Evolutionary conservation across 1,140 invertebrate genomes (phyloP), one percentile per base, ranked within the genome.

Genomic region (Mactra quadrangularis): DNA sequence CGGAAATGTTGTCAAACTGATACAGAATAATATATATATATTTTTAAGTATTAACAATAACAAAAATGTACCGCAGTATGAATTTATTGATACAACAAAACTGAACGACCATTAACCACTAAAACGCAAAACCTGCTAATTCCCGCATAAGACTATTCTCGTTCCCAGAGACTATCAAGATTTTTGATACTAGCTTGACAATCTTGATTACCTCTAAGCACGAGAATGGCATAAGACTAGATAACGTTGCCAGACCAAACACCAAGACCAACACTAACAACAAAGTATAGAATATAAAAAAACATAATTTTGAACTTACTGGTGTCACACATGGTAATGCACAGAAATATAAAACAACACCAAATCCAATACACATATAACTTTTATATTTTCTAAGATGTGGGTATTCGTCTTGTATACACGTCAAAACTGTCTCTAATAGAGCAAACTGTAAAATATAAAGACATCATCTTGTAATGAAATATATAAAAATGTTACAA

Each of bases 341-440:
- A 50, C 76, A 55, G 33, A 82, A 71, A 27, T 62, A 82, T 3
- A 52, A 45, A 0, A 59, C 71, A 1, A 68, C 47, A 29, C 82
- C 82, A 25, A 76, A 47, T 6, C 82, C 82, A 25, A 83, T 41
- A 75, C 82, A 83, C 71, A 83, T 68, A 17, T 55, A 52, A 31
- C 82, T 70, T 78, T 95, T 90, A 57, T 90, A 75, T n/a, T 82
- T 70, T 7, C 93, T 83, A 17, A 95, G 60, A 33, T 88, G 86
- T 6, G 94, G 93, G 86, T 95, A 95, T 83, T 96, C 96, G 88
- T 97, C 96, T 47, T 95, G 90, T 0, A 96, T 83, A 7, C 95
- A 95, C 0, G 95, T 94, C 77, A 96, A 95, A 1, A 96, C 94
- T 0, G 96, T 94, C 92, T 97, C 96, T 82, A 97, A 91, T 13